These are phyloP conservation scores for Steinernema carpocapsae DNA, from an alignment of 2,888 invertebrate species.

Conservation along the genomic window DNA sequence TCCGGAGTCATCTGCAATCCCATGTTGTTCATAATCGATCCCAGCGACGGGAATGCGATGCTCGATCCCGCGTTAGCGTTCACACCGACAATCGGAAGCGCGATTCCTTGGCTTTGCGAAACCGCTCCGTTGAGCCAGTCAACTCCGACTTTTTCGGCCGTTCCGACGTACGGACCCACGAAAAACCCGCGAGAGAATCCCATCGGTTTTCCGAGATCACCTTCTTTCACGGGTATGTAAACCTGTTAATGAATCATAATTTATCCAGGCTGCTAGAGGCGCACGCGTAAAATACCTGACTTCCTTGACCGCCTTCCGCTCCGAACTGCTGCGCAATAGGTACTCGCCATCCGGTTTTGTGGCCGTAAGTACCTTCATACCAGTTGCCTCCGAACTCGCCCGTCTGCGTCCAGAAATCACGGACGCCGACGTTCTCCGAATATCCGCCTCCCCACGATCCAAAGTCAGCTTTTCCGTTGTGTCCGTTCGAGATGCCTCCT, in stretches of 20 bases:
- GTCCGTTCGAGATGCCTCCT: conserved; percentile 58
- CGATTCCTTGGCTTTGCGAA: conserved; percentile 54
- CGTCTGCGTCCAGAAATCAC: conserved; percentile 60
- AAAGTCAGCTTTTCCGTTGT: conserved; percentile 63
- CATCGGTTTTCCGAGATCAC: conserved; percentile 58
- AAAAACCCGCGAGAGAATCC: conserved; percentile 56
- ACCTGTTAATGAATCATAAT: conserved; percentile 39
- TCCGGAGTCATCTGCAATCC: conserved; percentile 20
- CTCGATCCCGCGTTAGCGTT: conserved; percentile 58
- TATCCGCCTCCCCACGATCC: conserved; percentile 61
- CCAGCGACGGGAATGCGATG: conserved; percentile 58
- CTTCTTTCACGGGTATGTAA: conserved; percentile 52
- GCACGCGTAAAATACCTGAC: conserved; percentile 6
- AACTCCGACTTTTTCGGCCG: conserved; percentile 60
- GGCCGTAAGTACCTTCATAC: conserved; percentile 60
- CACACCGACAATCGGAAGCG: conserved; percentile 60
- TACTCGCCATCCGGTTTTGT: conserved; percentile 62
- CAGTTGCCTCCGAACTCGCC: conserved; percentile 58
- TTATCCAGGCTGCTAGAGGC: neutral
- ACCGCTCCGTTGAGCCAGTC: conserved; percentile 65
- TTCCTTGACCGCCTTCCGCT: conserved; percentile 53
- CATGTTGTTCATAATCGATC: conserved; percentile 34
- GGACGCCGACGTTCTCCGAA: conserved; percentile 57
- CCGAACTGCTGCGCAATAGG: conserved; percentile 58
- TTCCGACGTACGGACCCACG: conserved; percentile 61